A percentile compares a stretch with the other conserved stretches of the same genome.
Conservation (phyloP, 2,113 vertebrate species). For the Tenebrosternarchus preto region DNA sequence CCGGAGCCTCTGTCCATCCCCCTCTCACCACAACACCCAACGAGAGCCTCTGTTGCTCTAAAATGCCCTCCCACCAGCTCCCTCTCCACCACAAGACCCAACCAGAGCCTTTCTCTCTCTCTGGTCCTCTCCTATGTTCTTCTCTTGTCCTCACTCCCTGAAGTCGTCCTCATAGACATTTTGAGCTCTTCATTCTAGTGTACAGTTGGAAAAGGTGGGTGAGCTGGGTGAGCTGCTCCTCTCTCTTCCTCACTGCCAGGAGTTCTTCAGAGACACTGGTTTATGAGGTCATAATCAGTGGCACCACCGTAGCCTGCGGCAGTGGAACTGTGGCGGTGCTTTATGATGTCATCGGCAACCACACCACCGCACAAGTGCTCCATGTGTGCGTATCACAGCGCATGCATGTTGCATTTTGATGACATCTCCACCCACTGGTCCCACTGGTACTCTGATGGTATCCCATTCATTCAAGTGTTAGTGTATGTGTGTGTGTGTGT, state of each 20-base stretch:
- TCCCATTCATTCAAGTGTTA: constrained; percentile 16
- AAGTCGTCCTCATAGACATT: too few relatives aligned
- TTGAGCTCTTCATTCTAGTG: too few relatives aligned
- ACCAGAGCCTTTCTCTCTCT: background rate
- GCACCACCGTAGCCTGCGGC: constrained; percentile 49
- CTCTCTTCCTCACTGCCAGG: constrained; percentile 39
- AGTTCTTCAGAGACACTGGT: constrained; percentile 48
- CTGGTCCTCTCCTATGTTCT: background rate
- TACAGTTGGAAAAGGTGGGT: too few relatives aligned
- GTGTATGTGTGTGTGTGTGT: background rate
- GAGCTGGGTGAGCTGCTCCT: too few relatives aligned
- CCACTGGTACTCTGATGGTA: constrained; percentile 10
- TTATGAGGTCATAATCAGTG: constrained; percentile 60
- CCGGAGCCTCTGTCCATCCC: background rate
- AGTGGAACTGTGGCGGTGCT: constrained; percentile 50
- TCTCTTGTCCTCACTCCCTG: too few relatives aligned
- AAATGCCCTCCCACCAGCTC: background rate
- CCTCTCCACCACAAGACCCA: constrained; percentile 1
- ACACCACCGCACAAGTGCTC: constrained; percentile 31
- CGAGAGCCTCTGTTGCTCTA: constrained; percentile 3
- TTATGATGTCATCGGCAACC: constrained; percentile 64
- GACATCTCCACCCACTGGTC: background rate
- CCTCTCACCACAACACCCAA: constrained; percentile 8
- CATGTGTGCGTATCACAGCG: constrained; percentile 22
- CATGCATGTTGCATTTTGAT: constrained; percentile 7